These are phyloP conservation scores for Athetis lepigone DNA, from an alignment of 2,888 invertebrate genomes.

Conservation along the genomic window DNA sequence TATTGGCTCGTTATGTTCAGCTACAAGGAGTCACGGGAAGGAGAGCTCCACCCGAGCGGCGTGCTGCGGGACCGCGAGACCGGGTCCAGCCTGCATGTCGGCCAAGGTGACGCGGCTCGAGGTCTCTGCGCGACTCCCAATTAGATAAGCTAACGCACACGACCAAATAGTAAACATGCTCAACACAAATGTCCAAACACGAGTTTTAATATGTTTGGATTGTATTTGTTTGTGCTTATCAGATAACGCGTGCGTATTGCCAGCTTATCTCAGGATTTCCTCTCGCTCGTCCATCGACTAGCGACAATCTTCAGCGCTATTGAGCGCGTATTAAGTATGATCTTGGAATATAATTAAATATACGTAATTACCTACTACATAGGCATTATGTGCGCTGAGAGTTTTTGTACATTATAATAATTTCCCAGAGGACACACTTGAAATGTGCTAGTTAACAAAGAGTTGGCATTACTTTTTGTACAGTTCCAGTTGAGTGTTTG, in stretches of 20 bases:
- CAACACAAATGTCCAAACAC: conserved; percentile 47
- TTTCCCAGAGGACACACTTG: conserved; percentile 48
- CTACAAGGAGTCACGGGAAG: too few relatives aligned
- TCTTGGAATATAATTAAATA: conserved; percentile 56
- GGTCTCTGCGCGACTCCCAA: conserved; percentile 39
- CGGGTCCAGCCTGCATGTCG: conserved; percentile 34
- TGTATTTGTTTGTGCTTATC: conserved; percentile 56
- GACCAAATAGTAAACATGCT: conserved; percentile 46
- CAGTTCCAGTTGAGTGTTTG: conserved; percentile 7
- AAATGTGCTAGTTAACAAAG: conserved; percentile 32
- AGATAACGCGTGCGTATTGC: conserved; percentile 39
- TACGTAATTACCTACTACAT: conserved; percentile 53
- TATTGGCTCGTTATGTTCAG: too few relatives aligned
- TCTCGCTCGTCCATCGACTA: conserved; percentile 35
- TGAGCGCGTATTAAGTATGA: conserved; percentile 36
- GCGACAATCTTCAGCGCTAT: conserved; percentile 43
- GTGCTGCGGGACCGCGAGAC: conserved; percentile 12
- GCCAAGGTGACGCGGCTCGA: conserved; percentile 43
- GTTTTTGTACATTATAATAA: conserved; percentile 48
- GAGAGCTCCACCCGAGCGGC: too few relatives aligned
- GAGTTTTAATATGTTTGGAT: conserved; percentile 48
- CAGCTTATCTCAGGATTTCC: conserved; percentile 58
- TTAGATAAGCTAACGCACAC: conserved; percentile 48
- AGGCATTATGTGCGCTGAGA: conserved; percentile 45
- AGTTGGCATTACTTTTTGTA: conserved; percentile 21